phyloP scores from a whole-genome alignment of 2,888 invertebrate species.

The Cordilura impudica region DNA sequence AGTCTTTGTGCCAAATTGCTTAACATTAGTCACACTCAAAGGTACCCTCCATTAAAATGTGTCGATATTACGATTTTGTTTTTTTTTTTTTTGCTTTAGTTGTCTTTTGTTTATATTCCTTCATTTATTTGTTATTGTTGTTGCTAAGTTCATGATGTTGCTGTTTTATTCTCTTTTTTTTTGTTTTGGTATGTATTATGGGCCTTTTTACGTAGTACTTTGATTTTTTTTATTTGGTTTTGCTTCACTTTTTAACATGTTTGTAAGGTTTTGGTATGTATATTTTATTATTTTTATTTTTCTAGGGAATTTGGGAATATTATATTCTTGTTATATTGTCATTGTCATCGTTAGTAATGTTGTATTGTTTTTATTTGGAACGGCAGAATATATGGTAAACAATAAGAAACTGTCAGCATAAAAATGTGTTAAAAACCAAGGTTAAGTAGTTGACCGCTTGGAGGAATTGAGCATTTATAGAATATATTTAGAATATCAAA shows the following conservation, averaged over 20 bases:
- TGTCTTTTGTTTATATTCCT: background rate
- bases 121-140: background rate
- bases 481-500: no score
- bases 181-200: conserved; percentile 4
- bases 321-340: conserved; percentile 45
- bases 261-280: background rate
- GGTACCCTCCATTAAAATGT: conserved; percentile 56
- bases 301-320: conserved; percentile 57
- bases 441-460: conserved; percentile 3
- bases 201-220: conserved; percentile 21
- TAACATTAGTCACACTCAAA: conserved; percentile 65
- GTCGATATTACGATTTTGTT: conserved; percentile 48
- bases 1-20: conserved; percentile 65
- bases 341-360: conserved; percentile 38
- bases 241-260: background rate
- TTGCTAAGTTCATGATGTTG: conserved; percentile 3
- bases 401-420: conserved; percentile 1
- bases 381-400: background rate
- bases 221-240: conserved; percentile 20
- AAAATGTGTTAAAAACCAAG: background rate
- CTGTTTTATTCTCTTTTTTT: background rate
- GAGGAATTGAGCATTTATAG: background rate
- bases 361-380: conserved; percentile 5
- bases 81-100: background rate
- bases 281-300: conserved; percentile 53